A percentile compares a stretch with the other conserved stretches of the same genome.
These are phyloP conservation scores for Ursus arctos DNA, from an alignment of 2,113 vertebrate species.

Conservation along the genomic window DNA sequence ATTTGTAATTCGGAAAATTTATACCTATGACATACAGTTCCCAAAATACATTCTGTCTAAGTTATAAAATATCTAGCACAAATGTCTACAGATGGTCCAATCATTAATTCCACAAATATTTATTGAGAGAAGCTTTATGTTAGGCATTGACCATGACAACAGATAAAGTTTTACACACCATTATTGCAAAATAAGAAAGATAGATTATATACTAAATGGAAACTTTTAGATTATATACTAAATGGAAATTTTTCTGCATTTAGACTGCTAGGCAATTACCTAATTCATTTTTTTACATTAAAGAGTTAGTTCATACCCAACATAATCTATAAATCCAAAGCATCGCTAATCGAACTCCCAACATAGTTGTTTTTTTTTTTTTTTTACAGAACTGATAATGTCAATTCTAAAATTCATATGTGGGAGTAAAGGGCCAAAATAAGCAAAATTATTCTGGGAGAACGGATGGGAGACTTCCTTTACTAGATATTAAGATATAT, in stretches of 20 bases:
- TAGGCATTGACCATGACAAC: background rate
- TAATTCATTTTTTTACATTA: slow-evolving; percentile 36
- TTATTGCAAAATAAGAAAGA: slow-evolving; percentile 16
- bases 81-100: slow-evolving; percentile 29
- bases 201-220: no score
- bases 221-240: background rate
- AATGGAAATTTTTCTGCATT: slow-evolving; percentile 48
- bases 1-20: slow-evolving; percentile 53
- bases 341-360: slow-evolving; percentile 47
- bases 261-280: background rate
- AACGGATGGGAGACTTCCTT: background rate
- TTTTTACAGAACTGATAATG: background rate
- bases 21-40: slow-evolving; percentile 14
- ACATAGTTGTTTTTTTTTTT: background rate
- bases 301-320: slow-evolving; percentile 17
- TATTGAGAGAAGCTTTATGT: slow-evolving; percentile 16
- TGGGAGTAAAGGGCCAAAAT: background rate
- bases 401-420: slow-evolving; percentile 29
- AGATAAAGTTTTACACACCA: slow-evolving; percentile 7
- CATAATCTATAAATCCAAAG: slow-evolving; percentile 47
- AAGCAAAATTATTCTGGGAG: background rate
- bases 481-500: slow-evolving; percentile 11
- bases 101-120: slow-evolving; percentile 47
- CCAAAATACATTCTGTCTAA: background rate
- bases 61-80: slow-evolving; percentile 13